Percentiles rank a stretch among this genome's conserved stretches.
These are phyloP conservation scores for Radopholus similis DNA, from an alignment of 1,140 invertebrate species.

Conservation along the genomic window DNA sequence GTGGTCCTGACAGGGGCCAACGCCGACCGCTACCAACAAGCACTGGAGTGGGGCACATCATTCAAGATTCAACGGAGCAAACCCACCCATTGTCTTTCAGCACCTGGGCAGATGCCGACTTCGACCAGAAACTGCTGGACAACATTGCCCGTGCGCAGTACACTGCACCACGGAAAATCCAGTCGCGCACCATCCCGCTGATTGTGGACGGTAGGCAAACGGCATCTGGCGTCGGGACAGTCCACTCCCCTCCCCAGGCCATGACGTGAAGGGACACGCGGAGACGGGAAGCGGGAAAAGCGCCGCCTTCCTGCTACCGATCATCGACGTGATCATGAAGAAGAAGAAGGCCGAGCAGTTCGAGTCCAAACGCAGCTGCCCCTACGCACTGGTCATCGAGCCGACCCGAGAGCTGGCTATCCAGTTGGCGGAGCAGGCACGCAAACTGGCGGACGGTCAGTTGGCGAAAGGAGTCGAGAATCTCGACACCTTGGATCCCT, in stretches of 20 bases:
- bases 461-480: background rate
- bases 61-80: background rate
- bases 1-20: constrained; percentile 18
- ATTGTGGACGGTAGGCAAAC: constrained; percentile 25
- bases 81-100: constrained; percentile 7
- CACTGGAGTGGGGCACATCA: background rate
- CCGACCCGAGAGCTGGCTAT: constrained; percentile 91
- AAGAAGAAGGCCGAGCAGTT: constrained; percentile 61
- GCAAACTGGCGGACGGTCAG: constrained; percentile 83
- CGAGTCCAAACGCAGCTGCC: constrained; percentile 78
- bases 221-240: background rate
- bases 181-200: constrained; percentile 28
- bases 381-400: constrained; percentile 83
- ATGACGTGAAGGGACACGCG: constrained; percentile 54
- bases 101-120: constrained; percentile 21
- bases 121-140: constrained; percentile 12
- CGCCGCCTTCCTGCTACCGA: constrained; percentile 90
- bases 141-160: constrained; percentile 30
- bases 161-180: constrained; percentile 23
- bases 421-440: constrained; percentile 92
- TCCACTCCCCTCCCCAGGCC: background rate
- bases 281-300: constrained; percentile 75
- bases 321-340: constrained; percentile 88
- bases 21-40: background rate
- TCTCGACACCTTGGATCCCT: background rate